These are phyloP conservation scores for Scaptomyza caliginosa DNA, from an alignment of 2,888 invertebrate species.

Conservation along the genomic window DNA sequence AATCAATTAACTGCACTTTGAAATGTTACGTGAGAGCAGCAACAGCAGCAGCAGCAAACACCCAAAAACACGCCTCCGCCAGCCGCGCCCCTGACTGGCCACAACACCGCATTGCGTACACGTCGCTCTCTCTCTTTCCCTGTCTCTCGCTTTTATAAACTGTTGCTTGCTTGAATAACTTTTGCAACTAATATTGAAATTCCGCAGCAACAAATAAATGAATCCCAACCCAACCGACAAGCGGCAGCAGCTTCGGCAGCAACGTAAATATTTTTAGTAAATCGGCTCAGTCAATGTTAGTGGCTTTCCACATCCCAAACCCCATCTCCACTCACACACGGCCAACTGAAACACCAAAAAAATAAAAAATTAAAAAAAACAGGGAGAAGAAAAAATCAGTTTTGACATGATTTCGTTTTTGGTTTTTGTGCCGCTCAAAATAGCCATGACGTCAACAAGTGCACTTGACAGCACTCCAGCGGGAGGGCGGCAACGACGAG, in stretches of 20 bases:
- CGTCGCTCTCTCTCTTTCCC: background rate
- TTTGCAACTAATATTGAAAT: conserved; percentile 73
- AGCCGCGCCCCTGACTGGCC: background rate
- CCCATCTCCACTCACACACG: background rate
- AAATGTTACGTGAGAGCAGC: conserved; percentile 72
- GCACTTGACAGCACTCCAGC: conserved; percentile 71
- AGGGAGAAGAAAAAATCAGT: conserved; percentile 36
- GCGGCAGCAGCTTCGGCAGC: conserved; percentile 12
- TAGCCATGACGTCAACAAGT: conserved; percentile 78
- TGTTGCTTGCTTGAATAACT: conserved; percentile 57
- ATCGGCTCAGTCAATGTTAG: conserved; percentile 65
- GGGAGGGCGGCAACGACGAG: conserved; percentile 5
- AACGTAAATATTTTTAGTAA: conserved; percentile 69
- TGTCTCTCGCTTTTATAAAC: conserved; percentile 10
- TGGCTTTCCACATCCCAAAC: conserved; percentile 11
- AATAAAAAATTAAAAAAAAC: conserved; percentile 36
- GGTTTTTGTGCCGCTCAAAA: conserved; percentile 61
- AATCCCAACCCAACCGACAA: conserved; percentile 33
- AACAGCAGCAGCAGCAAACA: conserved; percentile 1
- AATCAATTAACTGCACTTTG: conserved; percentile 78
- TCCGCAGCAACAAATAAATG: conserved; percentile 66
- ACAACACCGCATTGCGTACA: background rate
- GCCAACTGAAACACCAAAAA: conserved; percentile 11
- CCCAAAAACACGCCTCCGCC: background rate
- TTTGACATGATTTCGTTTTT: conserved; percentile 67